Conservation (phyloP, 2,797 vertebrate genomes). For the Sebastes miniatus region DNA sequence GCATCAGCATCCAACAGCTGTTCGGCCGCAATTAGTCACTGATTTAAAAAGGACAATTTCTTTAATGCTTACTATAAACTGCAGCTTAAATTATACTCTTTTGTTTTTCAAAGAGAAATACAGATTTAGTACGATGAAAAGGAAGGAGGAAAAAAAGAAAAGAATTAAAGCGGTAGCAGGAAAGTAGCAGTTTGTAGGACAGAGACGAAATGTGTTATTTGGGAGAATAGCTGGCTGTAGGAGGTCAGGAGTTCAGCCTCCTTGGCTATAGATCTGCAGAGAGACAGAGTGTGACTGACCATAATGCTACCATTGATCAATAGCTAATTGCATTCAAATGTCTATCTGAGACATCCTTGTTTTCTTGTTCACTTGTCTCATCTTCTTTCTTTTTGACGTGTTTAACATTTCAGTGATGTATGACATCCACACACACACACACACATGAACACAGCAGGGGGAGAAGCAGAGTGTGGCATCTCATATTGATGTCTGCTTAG, state of each 20-base stretch:
- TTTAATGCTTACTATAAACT: not conserved
- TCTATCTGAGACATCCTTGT: not conserved
- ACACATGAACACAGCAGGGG: not conserved
- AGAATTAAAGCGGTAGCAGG: not conserved
- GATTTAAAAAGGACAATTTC: not conserved
- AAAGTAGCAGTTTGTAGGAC: not conserved
- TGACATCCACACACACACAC: not conserved
- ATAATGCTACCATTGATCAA: conserved; percentile 32
- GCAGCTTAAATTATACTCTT: not conserved
- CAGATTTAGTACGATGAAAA: not conserved
- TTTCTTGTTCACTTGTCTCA: not conserved
- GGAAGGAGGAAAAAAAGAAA: not conserved
- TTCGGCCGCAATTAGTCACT: conserved; percentile 3
- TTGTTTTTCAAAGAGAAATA: not conserved
- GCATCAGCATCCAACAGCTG: conserved; percentile 15
- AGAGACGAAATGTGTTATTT: not conserved
- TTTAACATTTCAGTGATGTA: not conserved
- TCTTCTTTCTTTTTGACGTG: not conserved
- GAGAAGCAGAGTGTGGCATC: not conserved
- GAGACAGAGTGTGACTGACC: conserved; percentile 22
- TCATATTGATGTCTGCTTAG: conserved; percentile 18
- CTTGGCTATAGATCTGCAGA: conserved; percentile 12
- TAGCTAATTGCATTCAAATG: not conserved
- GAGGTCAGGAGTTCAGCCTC: conserved; percentile 39
- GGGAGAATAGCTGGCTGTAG: not conserved